Evolutionary conservation across 2,797 vertebrate genomes (phyloP).

Genomic region (Typhlichthys eigenmanni): DNA sequence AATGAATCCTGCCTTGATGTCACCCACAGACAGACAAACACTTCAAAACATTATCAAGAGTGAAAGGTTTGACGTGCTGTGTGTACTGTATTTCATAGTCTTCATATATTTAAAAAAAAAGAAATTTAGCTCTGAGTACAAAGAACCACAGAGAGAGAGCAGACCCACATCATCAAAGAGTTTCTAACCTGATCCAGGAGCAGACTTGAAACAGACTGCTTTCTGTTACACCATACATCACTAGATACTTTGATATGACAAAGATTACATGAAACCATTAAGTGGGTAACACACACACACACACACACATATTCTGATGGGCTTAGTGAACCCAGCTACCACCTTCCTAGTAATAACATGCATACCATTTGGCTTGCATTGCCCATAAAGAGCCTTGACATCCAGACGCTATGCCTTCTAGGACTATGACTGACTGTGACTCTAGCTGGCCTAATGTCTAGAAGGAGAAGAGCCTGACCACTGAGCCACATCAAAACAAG

Average conservation of each 20-base stretch:
- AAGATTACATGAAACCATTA: conserved; percentile 22
- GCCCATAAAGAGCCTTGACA: conserved; percentile 35
- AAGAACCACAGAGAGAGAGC: conserved; percentile 19
- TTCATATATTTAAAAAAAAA: conserved; percentile 12
- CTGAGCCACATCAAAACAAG: conserved; percentile 47
- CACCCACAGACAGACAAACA: conserved; percentile 21
- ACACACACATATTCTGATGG: background rate
- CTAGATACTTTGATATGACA: conserved; percentile 40
- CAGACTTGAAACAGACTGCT: conserved; percentile 4
- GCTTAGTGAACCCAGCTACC: conserved; percentile 17
- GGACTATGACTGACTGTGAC: conserved; percentile 28
- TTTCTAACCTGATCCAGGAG: conserved; percentile 22
- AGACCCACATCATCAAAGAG: conserved; percentile 42
- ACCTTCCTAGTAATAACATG: conserved; percentile 6
- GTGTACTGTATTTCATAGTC: conserved; percentile 20
- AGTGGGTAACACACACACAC: background rate
- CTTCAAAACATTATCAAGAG: conserved; percentile 31
- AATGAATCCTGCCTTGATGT: conserved; percentile 34
- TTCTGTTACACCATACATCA: conserved; percentile 24
- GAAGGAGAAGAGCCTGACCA: conserved; percentile 31
- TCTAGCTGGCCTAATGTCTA: conserved; percentile 25
- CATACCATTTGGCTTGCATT: conserved; percentile 33
- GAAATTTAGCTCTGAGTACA: conserved; percentile 10
- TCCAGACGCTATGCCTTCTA: conserved; percentile 14
- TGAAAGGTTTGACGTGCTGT: conserved; percentile 32